Base-by-base conservation (phyloP, 2,888 invertebrate genomes). In the Lysandra bellargus region DNA sequence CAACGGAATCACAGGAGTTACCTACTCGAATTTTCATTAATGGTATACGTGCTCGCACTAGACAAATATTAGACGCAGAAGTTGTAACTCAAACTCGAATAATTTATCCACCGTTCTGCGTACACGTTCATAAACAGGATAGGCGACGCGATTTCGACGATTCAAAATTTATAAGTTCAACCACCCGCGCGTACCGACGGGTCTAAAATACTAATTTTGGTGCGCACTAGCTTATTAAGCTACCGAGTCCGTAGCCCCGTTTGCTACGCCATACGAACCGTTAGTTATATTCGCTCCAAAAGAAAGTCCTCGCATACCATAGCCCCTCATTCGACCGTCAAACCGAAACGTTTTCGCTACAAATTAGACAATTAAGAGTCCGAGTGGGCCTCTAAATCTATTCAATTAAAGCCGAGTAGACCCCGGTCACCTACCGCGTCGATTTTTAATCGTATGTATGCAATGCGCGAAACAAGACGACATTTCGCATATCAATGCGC, bases 291-390 rank as follows among this genome's bases (percentile, higher is more conserved):
- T 89, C 90, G 90, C 85, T 88, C 94, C 91, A 92, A 94, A 94
- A 92, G 94, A 94, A 94, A 94, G 94, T 93, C 89, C 89, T 88
- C 88, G 88, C 89, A 91, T 92, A 89, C 93, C 92, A 88, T 40
- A 40, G 40, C 40, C 88, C 91, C 90, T 89, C 91, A 92, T 92
- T 91, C 90, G 90, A 87, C 89, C 87, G 87, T 86, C 89, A 88
- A 86, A 86, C 88, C 86, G 87, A 89, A 89, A 89, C 90, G 93
- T 92, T 93, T 94, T 94, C 93, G 93, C 91, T 90, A 89, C 90
- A 94, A 94, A 94, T 94, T 92, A 94, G 93, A 92, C 94, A 90
- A 94, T 94, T 94, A 94, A 86, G 91, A 94, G 92, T 92, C 94
- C 86, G 82, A 79, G 81, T 89, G 89, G 90, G 91, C 85, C 85